These are phyloP conservation scores for Saturnia japonica DNA, from an alignment of 2,888 invertebrate genomes.

Conservation along the genomic window DNA sequence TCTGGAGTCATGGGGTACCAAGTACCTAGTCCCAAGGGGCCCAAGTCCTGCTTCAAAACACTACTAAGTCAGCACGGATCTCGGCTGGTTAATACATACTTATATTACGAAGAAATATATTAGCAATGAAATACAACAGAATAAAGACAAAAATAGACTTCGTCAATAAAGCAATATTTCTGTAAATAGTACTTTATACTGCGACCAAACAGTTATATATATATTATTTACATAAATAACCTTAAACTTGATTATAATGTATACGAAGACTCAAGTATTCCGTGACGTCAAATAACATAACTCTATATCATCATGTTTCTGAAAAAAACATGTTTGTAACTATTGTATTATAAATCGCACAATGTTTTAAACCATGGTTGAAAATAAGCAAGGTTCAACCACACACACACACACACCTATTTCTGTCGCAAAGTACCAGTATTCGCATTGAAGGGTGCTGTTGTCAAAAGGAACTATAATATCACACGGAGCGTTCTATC, in stretches of 20 bases:
- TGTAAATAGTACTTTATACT: not conserved
- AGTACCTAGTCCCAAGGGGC: no score
- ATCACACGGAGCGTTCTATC: not conserved
- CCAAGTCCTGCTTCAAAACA: no score
- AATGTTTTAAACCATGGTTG: not conserved
- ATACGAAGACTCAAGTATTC: not conserved
- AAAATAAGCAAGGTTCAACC: no score
- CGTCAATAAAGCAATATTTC: not conserved
- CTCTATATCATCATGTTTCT: constrained; percentile 4
- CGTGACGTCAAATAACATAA: not conserved
- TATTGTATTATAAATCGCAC: not conserved
- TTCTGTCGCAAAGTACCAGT: not conserved
- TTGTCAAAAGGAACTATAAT: no score
- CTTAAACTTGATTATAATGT: not conserved
- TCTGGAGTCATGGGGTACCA: no score
- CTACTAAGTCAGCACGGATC: no score
- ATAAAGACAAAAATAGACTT: not conserved
- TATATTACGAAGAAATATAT: no score
- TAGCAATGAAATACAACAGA: no score
- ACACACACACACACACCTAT: no score
- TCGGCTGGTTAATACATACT: no score
- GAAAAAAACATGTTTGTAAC: not conserved
- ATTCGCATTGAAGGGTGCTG: not conserved
- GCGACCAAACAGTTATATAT: not conserved
- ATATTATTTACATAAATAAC: not conserved